These are phyloP conservation scores for Akabosia matsudoensis DNA, from an alignment of 1,140 invertebrate species.

Conservation along the genomic window DNA sequence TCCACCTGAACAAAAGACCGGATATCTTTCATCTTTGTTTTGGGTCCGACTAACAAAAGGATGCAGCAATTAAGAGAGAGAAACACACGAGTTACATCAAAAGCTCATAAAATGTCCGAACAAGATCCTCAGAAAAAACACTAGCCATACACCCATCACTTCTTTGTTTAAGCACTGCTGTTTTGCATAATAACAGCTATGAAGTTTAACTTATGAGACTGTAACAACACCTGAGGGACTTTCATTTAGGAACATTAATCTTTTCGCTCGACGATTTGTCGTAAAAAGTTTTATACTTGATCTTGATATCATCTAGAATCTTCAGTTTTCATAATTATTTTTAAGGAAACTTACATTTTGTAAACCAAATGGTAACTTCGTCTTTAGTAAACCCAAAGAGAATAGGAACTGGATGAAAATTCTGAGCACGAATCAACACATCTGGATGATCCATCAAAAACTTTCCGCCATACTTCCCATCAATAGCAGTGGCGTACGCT, in stretches of 20 bases:
- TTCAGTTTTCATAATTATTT: neutral
- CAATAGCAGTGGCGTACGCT: slow-evolving; percentile 50
- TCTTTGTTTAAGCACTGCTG: too few species aligned
- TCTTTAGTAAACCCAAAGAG: slow-evolving; percentile 51
- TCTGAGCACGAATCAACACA: slow-evolving; percentile 46
- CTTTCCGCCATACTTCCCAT: slow-evolving; percentile 48
- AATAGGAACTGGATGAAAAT: slow-evolving; percentile 49
- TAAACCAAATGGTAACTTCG: slow-evolving; percentile 52
- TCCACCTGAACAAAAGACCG: slow-evolving; percentile 48
- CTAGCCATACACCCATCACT: too few species aligned
- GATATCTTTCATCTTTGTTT: slow-evolving; percentile 43
- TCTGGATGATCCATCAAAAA: slow-evolving; percentile 49
- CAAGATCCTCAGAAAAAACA: too few species aligned
- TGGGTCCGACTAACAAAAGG: slow-evolving; percentile 44
- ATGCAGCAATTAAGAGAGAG: neutral
- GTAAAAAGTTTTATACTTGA: too few species aligned
- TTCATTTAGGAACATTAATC: too few species aligned
- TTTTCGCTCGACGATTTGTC: too few species aligned
- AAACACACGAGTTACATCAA: neutral
- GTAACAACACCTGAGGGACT: too few species aligned
- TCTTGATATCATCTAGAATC: too few species aligned
- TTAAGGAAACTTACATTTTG: slow-evolving; percentile 47
- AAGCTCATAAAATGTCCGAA: neutral
- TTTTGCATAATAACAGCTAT: too few species aligned
- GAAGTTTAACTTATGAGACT: too few species aligned